phyloP scores from a whole-genome alignment of 2,888 invertebrate genomes.

The Cephus spinipes region DNA sequence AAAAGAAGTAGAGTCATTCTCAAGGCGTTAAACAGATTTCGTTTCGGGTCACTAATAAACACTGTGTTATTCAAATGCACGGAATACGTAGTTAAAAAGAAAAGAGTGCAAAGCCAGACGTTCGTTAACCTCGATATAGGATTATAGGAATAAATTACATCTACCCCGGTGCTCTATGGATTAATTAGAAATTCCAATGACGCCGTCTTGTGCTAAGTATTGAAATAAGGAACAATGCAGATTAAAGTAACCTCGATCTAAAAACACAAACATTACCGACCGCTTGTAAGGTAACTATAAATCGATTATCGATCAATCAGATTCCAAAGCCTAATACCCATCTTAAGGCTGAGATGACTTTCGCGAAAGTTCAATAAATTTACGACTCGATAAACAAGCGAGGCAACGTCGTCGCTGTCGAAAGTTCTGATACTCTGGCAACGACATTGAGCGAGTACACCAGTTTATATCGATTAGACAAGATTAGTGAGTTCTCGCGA shows the following conservation, averaged over 20 bases:
- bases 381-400: conserved; percentile 2
- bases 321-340: neutral
- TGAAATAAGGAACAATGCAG: conserved; percentile 43
- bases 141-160: neutral
- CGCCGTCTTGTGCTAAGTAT: conserved; percentile 34
- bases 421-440: conserved; percentile 32
- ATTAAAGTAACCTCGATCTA: conserved; percentile 46
- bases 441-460: conserved; percentile 46
- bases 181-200: neutral
- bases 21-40: neutral
- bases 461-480: conserved; percentile 46
- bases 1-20: neutral
- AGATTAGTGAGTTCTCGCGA: conserved; percentile 34
- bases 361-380: neutral
- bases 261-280: neutral
- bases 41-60: neutral
- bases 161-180: neutral
- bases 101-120: neutral
- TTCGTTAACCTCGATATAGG: neutral
- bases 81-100: neutral
- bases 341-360: neutral
- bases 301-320: neutral
- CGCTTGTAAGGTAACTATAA: neutral
- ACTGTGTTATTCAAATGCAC: neutral
- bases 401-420: conserved; percentile 2